Evolutionary conservation across 2,888 invertebrate genomes (phyloP).

Genomic region (Antheraea yamamai): DNA sequence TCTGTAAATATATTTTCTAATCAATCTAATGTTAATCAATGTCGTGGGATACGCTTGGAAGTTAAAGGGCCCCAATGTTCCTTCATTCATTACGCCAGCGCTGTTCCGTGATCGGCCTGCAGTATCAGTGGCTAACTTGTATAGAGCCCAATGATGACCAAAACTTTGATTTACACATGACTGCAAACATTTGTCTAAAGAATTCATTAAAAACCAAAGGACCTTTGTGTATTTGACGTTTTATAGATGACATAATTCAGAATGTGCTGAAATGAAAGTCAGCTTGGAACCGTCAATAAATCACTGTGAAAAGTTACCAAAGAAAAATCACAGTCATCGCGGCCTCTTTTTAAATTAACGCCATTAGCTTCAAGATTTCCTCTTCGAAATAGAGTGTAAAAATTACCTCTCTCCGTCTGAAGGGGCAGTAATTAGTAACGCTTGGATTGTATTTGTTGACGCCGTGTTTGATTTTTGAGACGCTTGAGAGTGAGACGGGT

Average conservation of each 20-base stretch:
- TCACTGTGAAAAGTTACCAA: constrained; percentile 67
- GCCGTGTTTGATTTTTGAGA: constrained; percentile 75
- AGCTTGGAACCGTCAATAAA: constrained; percentile 61
- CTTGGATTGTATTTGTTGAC: constrained; percentile 82
- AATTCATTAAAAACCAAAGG: constrained; percentile 37
- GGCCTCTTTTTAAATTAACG: constrained; percentile 80
- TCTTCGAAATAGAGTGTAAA: constrained; percentile 78
- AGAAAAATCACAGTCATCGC: constrained; percentile 79
- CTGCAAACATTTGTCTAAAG: constrained; percentile 68
- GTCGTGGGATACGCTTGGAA: constrained; percentile 54
- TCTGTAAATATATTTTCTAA: constrained; percentile 52
- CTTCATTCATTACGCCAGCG: constrained; percentile 78
- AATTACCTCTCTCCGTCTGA: constrained; percentile 78
- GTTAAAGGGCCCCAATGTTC: constrained; percentile 55
- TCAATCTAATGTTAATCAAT: constrained; percentile 54
- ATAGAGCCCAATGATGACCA: constrained; percentile 56
- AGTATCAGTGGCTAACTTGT: constrained; percentile 60
- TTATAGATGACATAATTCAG: constrained; percentile 47
- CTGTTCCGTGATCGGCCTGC: constrained; percentile 71
- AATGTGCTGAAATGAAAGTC: constrained; percentile 13
- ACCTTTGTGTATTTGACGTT: constrained; percentile 68
- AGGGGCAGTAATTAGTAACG: constrained; percentile 80
- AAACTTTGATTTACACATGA: constrained; percentile 77
- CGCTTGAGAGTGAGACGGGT: constrained; percentile 52
- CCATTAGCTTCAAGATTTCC: constrained; percentile 79